Base-by-base conservation (phyloP, 2,888 invertebrate species). In the Tuta absoluta region DNA sequence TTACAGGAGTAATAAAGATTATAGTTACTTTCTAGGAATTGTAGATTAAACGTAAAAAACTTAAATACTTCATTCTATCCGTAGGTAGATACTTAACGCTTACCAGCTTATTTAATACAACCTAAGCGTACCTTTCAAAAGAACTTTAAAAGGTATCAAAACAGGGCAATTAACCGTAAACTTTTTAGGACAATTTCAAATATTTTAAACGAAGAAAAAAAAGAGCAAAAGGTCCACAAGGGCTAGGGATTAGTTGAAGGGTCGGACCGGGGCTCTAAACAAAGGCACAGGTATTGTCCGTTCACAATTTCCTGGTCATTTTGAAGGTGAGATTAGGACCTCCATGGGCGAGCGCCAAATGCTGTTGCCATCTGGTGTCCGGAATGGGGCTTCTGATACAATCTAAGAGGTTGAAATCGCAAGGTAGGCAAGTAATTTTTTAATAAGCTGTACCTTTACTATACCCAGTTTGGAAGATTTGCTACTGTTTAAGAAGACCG, bases 291-390 rank as follows among this genome's bases (percentile, higher is more conserved):
- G 66, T 66, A 64, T 53, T 62, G 66, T 53, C 53, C 51, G 12
- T 65, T 63, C 41, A 41, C 38, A 59, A 59, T 64, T 62, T 66
- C 66, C 64, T 66, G 66, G 62, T 64, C 66, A 64, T 60, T 66
- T 64, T 56, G 11, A 58, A 60, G 21, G 41, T 59, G 28, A 23
- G 56, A 61, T 63, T 37, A 60, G 49, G 17, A 64, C 56, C 64
- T 62, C 51, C 51, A 12, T 23, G 57, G 21, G 14, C 17, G 58
- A 33, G 10, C 14, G 58, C 60, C 60, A 60, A 45, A 45, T 60
- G 60, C 14, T 45, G 11, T 21, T 21, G 11, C 58, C 38, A 58
- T 23, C 10, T 58, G 57, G 57, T 19, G 57, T 33, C 19, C 37
- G 21, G 14, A 3, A 37, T 56, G 14, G 24, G 56, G 56, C 17